Evolutionary conservation across 2,113 vertebrate species (phyloP), one percentile per base, ranked within the genome.

Genomic region (Genyomyrus donnyi): DNA sequence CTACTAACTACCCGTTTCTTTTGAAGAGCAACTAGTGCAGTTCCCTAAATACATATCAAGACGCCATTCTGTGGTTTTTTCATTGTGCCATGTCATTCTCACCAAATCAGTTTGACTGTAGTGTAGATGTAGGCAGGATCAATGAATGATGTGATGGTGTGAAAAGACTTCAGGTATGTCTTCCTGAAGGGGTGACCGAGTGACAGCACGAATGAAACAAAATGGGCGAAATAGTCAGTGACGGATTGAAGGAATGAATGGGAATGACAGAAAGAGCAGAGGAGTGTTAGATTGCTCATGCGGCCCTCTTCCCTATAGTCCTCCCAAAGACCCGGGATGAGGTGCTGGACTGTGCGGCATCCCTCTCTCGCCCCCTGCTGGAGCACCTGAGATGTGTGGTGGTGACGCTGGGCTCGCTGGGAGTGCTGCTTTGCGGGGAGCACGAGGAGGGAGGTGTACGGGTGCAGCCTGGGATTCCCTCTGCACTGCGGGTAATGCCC

Each of bases 291-390:
- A 48, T 45, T 48, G 9, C 8, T 45, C n/a, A 35, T 50, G 84
- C 5, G 46, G 84, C 42, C 24, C 27, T 56, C 52, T 0, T 15
- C 88, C 2, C 89, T 88, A 89, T 53, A 98, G 97, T 93, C 77
- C 85, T 96, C 48, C 96, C 96, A 0, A 93, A 90, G 52, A 93
- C 91, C n/a, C 48, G 94, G 17, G 95, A 97, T 0, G 96, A 97
- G 11, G 90, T 95, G 56, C 88, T 98, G 89, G 91, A 84, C 91
- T 93, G 92, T 21, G 96, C 96, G 0, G 49, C 94, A 84, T 85
- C 93, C 91, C 95, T 98, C 92, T 96, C 96, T 11, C 92, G 93
- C 93, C 97, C 98, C 83, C 96, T 98, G 84, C 95, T 98, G 96
- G 93, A 96, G 91, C 95, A 97, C 86, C 90, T 98, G 92, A 90